Evolutionary conservation across 2,113 vertebrate genomes (phyloP).

Genomic region (Globicephala melas): DNA sequence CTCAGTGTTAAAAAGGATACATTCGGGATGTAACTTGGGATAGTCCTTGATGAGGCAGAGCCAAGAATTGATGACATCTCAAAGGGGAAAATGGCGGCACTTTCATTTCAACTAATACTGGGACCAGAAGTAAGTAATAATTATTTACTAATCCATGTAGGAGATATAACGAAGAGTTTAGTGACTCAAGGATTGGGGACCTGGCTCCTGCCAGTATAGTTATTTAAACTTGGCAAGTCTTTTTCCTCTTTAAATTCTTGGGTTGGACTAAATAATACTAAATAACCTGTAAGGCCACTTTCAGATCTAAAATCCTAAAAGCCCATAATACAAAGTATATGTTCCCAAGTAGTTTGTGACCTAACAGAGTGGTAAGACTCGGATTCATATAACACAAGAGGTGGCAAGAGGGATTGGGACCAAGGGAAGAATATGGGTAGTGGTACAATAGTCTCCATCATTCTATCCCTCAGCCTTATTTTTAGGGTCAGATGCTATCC

Average conservation of each 20-base stretch:
- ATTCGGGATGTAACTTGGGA: neutral
- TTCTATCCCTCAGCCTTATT: neutral
- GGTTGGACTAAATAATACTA: neutral
- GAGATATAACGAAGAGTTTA: neutral
- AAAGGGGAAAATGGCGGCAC: neutral
- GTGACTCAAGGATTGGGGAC: neutral
- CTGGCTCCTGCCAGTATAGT: neutral
- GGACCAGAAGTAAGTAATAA: neutral
- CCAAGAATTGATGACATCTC: neutral
- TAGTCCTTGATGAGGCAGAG: neutral
- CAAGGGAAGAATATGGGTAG: neutral
- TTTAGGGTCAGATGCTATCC: neutral
- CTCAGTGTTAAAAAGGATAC: neutral
- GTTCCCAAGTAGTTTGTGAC: neutral
- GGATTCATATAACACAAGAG: neutral
- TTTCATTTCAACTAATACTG: neutral
- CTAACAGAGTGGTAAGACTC: neutral
- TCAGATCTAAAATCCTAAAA: neutral
- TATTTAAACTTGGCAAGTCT: neutral
- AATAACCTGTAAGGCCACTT: neutral
- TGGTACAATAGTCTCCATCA: neutral
- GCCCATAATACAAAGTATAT: neutral
- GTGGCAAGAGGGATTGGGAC: neutral
- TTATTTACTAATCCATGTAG: neutral
- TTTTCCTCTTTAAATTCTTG: neutral